Evolutionary conservation across 2,113 vertebrate species (phyloP), one percentile per base, ranked within the genome.

Genomic region (Lichenostomus cassidix): DNA sequence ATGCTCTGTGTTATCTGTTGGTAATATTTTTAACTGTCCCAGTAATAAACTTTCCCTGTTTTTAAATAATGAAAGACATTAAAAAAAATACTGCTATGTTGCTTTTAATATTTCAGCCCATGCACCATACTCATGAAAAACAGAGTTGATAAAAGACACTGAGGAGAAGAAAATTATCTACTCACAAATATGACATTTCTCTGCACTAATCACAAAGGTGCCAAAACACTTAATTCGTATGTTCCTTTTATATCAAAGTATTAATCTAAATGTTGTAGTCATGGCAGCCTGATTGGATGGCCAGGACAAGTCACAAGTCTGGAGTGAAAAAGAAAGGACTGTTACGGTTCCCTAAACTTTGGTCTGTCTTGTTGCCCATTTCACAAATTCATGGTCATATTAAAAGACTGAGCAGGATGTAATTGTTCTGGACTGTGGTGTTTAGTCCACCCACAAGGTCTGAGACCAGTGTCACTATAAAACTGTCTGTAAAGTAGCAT

Each of bases 161-260:
- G 42, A 52, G 35, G 69, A 90, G 93, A 87, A 95, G 39, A 42
- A 89, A 95, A 95, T 65, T 53, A 84, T 49, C 58, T 77, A 60
- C 28, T 82, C 31, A 80, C 5, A 33, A 84, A 64, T 47, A n/a
- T 22, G 29, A 39, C 60, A 78, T 93, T 95, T 94, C 42, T 65
- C 76, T 85, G 18, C 89, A 75, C 83, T 95, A 78, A 95, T 85
- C 65, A 96, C 50, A 91, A 92, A 96, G 71, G 93, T 73, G 77
- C 3, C 63, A 91, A 95, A 95, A 70, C 53, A 91, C 53, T 96
- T 93, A 20, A 75, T 33, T 89, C 60, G 10, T 35, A 78, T 10
- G 86, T 62, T 92, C 49, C 37, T 93, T 76, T 77, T 80, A 19
- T 79, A 86, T 39, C 75, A 94, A 76, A 94, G 47, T 90, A 64